phyloP scores from a whole-genome alignment of 2,797 vertebrate species.

The Etheostoma nigrum region DNA sequence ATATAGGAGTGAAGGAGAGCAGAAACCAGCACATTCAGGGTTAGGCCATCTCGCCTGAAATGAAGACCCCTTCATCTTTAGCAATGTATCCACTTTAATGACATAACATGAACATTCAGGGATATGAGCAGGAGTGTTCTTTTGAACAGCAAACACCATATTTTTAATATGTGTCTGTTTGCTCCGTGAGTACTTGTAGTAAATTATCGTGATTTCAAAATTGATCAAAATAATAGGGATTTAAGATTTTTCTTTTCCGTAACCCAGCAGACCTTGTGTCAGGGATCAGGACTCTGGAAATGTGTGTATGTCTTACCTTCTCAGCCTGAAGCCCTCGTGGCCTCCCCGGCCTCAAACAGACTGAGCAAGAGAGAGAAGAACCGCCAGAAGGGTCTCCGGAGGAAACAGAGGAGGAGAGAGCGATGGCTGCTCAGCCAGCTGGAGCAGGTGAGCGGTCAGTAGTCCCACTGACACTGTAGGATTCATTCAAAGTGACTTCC shows the following conservation, averaged over 20 bases:
- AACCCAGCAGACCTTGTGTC: background rate
- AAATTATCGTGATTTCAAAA: too few species aligned
- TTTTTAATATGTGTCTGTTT: too few species aligned
- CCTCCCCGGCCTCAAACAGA: conserved; percentile 64
- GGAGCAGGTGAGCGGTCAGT: conserved; percentile 67
- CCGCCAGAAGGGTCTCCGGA: conserved; percentile 86
- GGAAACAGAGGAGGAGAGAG: conserved; percentile 86
- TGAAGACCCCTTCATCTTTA: background rate
- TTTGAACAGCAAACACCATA: too few species aligned
- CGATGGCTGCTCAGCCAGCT: conserved; percentile 79
- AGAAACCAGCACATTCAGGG: background rate
- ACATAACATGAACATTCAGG: background rate
- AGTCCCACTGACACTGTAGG: fast-evolving
- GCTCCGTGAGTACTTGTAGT: too few species aligned
- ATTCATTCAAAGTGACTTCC: background rate
- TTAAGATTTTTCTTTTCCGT: too few species aligned
- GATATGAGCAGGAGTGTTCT: background rate
- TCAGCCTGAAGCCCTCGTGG: conserved; percentile 20
- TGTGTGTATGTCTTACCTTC: background rate
- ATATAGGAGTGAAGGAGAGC: background rate
- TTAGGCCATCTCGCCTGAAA: background rate
- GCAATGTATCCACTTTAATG: background rate
- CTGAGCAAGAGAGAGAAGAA: conserved; percentile 87
- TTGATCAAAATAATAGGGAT: too few species aligned
- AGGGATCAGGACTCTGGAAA: background rate